These are phyloP conservation scores for Gasterosteus nipponicus DNA, from an alignment of 2,113 vertebrate genomes.

Conservation along the genomic window DNA sequence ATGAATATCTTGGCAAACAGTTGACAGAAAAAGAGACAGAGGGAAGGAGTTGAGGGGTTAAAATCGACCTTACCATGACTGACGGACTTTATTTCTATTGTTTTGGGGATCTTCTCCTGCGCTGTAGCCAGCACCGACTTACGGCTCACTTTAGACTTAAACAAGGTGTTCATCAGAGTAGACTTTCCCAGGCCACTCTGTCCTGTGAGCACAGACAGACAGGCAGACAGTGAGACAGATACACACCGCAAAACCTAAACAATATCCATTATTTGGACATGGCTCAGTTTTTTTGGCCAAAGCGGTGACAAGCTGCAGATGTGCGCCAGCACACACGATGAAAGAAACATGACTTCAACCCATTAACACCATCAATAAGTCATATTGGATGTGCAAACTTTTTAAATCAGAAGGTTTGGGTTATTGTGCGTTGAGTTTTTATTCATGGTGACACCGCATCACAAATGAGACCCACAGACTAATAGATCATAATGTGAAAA, in stretches of 20 bases:
- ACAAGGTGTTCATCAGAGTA: slow-evolving; percentile 98
- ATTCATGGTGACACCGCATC: background rate
- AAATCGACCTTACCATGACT: slow-evolving; percentile 86
- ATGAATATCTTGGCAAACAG: background rate
- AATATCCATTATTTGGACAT: background rate
- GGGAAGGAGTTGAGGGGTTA: background rate
- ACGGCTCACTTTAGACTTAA: slow-evolving; percentile 98
- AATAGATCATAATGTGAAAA: background rate
- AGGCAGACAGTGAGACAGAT: slow-evolving; percentile 18
- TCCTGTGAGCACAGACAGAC: slow-evolving; percentile 77
- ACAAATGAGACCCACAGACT: background rate
- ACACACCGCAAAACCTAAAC: slow-evolving; percentile 16
- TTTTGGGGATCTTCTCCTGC: slow-evolving; percentile 97
- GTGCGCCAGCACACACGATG: slow-evolving; percentile 35
- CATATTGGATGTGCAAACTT: background rate
- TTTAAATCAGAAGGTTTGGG: background rate
- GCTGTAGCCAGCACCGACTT: slow-evolving; percentile 89
- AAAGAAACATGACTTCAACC: slow-evolving; percentile 8
- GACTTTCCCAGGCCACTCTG: slow-evolving; percentile 98
- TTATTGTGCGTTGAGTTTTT: background rate
- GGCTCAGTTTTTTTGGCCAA: slow-evolving; percentile 5
- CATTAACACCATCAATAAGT: slow-evolving; percentile 17
- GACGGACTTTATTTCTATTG: slow-evolving; percentile 97
- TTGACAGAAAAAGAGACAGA: background rate
- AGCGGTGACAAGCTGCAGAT: slow-evolving; percentile 42